Evolutionary conservation across 2,888 invertebrate genomes (phyloP).

Genomic region (Acholoe squamosa): DNA sequence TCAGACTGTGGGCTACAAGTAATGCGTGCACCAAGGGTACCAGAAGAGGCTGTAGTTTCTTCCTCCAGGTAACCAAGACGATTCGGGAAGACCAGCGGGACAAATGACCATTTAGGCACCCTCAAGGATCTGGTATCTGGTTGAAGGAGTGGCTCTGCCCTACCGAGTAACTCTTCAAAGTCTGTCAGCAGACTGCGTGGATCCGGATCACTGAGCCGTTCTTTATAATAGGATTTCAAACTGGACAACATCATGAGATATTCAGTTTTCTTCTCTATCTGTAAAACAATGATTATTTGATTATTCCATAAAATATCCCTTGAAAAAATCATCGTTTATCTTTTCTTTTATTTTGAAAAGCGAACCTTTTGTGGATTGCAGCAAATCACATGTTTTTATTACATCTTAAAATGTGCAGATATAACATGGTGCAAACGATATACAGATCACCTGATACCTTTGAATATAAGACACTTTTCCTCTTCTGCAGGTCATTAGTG

Average conservation of each 20-base stretch:
- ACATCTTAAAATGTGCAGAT: too few relatives aligned
- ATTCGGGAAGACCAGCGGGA: conserved; percentile 7
- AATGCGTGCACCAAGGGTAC: background rate
- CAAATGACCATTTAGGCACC: background rate
- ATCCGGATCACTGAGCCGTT: background rate
- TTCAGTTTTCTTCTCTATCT: background rate
- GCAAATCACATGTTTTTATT: too few relatives aligned
- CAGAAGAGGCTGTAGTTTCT: background rate
- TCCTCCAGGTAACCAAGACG: conserved; percentile 47
- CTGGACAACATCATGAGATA: conserved; percentile 15
- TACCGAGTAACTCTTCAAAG: background rate
- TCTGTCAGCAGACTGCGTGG: conserved; percentile 26
- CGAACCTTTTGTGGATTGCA: too few relatives aligned
- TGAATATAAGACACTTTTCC: background rate
- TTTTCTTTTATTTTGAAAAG: too few relatives aligned
- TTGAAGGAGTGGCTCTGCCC: background rate
- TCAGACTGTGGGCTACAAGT: background rate
- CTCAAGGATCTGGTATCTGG: background rate
- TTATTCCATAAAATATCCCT: background rate
- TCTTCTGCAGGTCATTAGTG: background rate
- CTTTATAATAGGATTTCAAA: background rate
- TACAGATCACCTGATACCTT: background rate
- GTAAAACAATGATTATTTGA: background rate
- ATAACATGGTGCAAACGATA: too few relatives aligned
- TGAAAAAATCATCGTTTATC: too few relatives aligned